Percentiles rank a stretch among this genome's conserved stretches.
Evolutionary conservation across 2,888 invertebrate genomes (phyloP).

Genomic region (Ophion costatus): DNA sequence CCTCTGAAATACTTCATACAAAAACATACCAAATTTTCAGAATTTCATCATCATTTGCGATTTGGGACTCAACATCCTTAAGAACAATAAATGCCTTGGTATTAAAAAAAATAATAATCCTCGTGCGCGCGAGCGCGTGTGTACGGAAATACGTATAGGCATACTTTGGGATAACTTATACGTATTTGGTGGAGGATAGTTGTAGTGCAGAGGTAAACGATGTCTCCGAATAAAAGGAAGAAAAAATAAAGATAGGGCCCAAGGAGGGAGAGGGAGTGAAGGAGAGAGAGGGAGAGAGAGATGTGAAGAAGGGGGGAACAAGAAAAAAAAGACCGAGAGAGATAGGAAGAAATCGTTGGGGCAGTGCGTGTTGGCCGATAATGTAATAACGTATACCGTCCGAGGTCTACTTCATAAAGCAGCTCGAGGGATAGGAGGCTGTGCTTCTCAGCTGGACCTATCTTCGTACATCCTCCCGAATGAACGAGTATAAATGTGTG

Average conservation of each 20-base stretch:
- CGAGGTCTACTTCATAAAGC: conserved; percentile 82
- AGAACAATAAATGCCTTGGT: no score
- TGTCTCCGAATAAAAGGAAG: conserved; percentile 15
- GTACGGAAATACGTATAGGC: conserved; percentile 3
- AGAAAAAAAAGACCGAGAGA: conserved; percentile 48
- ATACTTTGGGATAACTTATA: not conserved
- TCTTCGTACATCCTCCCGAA: conserved; percentile 54
- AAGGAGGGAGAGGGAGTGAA: conserved; percentile 32
- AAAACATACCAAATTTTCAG: no score
- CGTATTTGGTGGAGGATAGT: conserved; percentile 32
- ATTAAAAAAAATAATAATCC: not conserved
- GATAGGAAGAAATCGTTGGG: conserved; percentile 50
- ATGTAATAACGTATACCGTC: conserved; percentile 80
- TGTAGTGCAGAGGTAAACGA: conserved; percentile 14
- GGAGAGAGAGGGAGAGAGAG: not conserved
- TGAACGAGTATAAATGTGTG: not conserved
- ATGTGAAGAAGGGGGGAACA: conserved; percentile 48
- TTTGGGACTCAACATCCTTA: no score
- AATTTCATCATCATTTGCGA: no score
- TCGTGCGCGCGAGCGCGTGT: not conserved
- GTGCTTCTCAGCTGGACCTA: conserved; percentile 46
- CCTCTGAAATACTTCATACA: no score
- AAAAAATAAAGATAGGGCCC: conserved; percentile 59
- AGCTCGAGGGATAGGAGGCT: conserved; percentile 66
- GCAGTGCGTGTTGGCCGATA: conserved; percentile 79